Evolutionary conservation across 2,797 vertebrate genomes (phyloP).

Genomic region (Bothrops alternatus): DNA sequence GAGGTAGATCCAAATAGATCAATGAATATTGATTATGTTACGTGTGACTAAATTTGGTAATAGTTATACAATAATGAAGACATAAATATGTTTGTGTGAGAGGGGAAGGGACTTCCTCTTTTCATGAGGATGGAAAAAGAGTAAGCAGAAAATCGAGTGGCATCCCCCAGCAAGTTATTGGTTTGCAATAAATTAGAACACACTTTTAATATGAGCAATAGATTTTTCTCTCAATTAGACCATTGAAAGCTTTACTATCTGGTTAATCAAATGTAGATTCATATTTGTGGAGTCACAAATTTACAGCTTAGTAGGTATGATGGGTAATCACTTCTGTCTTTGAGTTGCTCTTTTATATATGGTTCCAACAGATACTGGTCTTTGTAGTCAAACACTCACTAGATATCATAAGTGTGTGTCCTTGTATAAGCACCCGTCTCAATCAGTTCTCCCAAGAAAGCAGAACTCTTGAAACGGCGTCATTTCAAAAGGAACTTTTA

Average conservation of each 20-base stretch:
- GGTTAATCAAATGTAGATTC: neutral
- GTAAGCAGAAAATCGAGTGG: neutral
- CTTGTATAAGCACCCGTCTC: neutral
- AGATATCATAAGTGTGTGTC: neutral
- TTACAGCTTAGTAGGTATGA: neutral
- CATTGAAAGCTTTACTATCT: neutral
- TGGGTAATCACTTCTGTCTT: no score
- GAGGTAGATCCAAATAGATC: neutral
- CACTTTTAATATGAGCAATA: neutral
- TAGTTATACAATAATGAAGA: neutral
- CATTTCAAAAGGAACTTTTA: no score
- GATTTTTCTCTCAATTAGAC: neutral
- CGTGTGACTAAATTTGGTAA: neutral
- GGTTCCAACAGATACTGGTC: neutral
- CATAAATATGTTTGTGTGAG: neutral
- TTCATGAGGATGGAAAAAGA: neutral
- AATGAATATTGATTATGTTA: neutral
- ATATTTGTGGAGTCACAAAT: neutral
- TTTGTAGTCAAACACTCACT: neutral
- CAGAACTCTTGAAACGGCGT: no score
- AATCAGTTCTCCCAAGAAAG: no score
- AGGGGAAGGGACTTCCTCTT: neutral
- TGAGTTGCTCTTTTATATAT: neutral
- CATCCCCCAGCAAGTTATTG: neutral
- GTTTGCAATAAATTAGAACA: neutral